A percentile compares a stretch with the other conserved stretches of the same genome.
Conservation (phyloP, 2,888 invertebrate genomes). For the Drosophila kanekoi region DNA sequence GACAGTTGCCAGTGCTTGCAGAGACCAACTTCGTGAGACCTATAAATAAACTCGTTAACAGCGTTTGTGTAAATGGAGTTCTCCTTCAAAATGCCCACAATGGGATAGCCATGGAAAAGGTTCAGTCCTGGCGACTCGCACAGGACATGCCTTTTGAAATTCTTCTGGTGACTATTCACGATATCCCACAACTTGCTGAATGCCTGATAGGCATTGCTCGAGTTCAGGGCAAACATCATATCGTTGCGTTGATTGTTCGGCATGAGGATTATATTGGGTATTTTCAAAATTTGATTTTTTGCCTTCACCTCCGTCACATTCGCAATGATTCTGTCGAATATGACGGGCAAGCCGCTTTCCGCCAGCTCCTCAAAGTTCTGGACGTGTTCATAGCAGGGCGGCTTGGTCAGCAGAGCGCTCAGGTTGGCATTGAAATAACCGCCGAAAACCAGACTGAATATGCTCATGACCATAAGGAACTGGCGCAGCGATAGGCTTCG, state of each 20-base stretch:
- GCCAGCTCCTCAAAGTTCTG: slow-evolving; percentile 27
- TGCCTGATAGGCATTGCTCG: slow-evolving; percentile 6
- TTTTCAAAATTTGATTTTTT: background rate
- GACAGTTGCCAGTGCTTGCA: background rate
- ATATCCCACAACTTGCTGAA: background rate
- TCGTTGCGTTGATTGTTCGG: background rate
- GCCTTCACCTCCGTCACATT: background rate
- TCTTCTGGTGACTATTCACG: background rate
- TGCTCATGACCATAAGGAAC: slow-evolving; percentile 35
- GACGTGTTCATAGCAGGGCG: slow-evolving; percentile 2
- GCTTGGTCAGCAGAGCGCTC: slow-evolving; percentile 41
- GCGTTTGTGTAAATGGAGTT: slow-evolving; percentile 1
- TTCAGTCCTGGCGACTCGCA: background rate
- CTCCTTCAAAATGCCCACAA: background rate
- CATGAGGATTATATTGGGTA: background rate
- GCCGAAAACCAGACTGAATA: slow-evolving; percentile 39
- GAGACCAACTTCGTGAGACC: slow-evolving; percentile 5
- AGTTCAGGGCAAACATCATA: background rate
- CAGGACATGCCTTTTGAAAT: background rate
- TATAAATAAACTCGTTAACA: slow-evolving; percentile 1
- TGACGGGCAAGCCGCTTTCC: slow-evolving; percentile 17
- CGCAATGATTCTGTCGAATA: background rate
- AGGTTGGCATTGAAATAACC: slow-evolving; percentile 50
- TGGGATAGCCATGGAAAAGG: slow-evolving; percentile 4
- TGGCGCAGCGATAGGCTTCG: slow-evolving; percentile 31